Conservation (phyloP, 1,140 invertebrate genomes). For the Eriocheir sinensis region DNA sequence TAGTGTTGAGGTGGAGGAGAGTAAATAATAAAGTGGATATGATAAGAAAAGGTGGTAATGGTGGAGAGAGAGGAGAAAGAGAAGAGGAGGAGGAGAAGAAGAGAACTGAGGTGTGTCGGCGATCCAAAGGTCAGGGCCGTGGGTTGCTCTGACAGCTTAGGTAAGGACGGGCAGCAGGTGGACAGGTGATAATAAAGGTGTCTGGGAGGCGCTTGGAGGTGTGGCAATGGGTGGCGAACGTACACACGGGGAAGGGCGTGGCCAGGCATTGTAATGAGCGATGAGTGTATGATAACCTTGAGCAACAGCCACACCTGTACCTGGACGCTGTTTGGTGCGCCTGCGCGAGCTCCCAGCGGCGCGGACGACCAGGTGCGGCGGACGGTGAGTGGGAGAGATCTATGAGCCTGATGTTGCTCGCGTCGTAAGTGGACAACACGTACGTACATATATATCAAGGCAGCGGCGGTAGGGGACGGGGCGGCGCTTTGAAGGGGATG, state of each 20-base stretch:
- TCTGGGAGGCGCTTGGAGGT: too few relatives aligned
- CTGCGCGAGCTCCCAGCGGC: background rate
- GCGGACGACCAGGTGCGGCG: background rate
- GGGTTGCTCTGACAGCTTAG: too few relatives aligned
- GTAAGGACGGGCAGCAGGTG: too few relatives aligned
- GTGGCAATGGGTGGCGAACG: background rate
- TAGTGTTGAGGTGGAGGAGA: too few relatives aligned
- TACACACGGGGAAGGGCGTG: background rate
- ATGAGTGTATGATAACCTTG: background rate
- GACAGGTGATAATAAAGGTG: too few relatives aligned
- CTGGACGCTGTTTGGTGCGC: background rate
- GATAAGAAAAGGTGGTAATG: too few relatives aligned
- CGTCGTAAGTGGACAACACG: background rate
- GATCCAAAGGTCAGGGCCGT: too few relatives aligned
- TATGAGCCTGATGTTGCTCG: background rate
- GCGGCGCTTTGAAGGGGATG: background rate
- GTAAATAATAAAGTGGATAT: too few relatives aligned
- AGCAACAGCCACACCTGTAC: background rate
- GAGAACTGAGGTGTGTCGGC: too few relatives aligned
- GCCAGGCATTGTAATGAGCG: background rate
- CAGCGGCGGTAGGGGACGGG: background rate
- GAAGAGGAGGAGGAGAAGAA: too few relatives aligned
- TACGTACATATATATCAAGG: slow-evolving; percentile 20
- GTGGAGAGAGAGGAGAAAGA: too few relatives aligned
- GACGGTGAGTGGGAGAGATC: background rate